Evolutionary conservation across 2,113 vertebrate genomes (phyloP).

Genomic region (Platycercus adscitus): DNA sequence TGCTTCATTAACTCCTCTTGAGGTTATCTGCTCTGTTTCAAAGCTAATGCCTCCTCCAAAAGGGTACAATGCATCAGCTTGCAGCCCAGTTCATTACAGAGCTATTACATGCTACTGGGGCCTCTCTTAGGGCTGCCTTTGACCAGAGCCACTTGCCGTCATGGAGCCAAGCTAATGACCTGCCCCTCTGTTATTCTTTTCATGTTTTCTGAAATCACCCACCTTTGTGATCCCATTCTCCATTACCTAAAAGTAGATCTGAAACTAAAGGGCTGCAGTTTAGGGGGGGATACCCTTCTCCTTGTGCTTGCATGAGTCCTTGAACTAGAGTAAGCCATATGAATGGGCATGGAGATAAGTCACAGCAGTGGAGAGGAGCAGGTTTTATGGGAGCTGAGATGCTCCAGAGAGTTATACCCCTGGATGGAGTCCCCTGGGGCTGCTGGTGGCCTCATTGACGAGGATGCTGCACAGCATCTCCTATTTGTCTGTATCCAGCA

Average conservation of each 20-base stretch:
- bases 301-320: not conserved
- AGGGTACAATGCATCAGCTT: not conserved
- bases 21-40: not conserved
- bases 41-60: not conserved
- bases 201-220: not conserved
- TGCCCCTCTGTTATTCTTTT: not conserved
- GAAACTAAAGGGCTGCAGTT: not conserved
- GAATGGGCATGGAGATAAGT: rapidly evolving
- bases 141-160: not conserved
- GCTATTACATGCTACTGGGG: not conserved
- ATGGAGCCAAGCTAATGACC: not conserved
- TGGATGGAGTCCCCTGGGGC: not conserved
- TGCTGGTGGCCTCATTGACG: rapidly evolving
- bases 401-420: not conserved
- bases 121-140: not conserved
- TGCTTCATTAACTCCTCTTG: not conserved
- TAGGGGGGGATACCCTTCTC: not conserved
- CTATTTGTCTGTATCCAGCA: not conserved
- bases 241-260: not conserved
- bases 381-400: not conserved
- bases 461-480: not conserved
- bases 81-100: not conserved
- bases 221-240: not conserved
- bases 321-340: rapidly evolving
- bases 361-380: rapidly evolving